Base-by-base conservation (phyloP, 2,888 invertebrate species). In the Rapana venosa region DNA sequence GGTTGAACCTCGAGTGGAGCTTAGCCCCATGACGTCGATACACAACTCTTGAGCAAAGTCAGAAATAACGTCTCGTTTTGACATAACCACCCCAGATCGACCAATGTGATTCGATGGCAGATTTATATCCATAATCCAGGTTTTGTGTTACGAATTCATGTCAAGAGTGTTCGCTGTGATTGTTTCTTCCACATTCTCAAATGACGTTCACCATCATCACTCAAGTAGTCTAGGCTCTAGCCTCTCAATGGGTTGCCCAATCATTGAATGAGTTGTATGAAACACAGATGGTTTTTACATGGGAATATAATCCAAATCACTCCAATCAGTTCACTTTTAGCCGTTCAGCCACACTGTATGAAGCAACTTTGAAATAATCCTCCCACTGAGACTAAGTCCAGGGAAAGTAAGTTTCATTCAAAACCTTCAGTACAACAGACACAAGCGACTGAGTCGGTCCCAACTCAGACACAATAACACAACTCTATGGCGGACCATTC, bases 401-500 rank as follows among this genome's bases (percentile, higher is more conserved):
- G 66, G 32, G 15, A 83, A 20, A 8, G 26, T 30, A 83, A 74
- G 30, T 85, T 89, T 77, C 89, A 89, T 84, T 89, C 89, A 84
- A 70, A 83, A 35, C n/a, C 36, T 56, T 22, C 79, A 77, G 58
- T n/a, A 36, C 20, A 35, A 6, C n/a, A 30, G 74, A 83, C 81
- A 83, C 81, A 36, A 5, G 0, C 15, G 56, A 66, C 81, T 17
- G 15, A 32, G 81, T 61, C 36, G 58, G 58, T 26, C 36, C 81
- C 58, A 15, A 56, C 87, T 47, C 77, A 81, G 61, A 77, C 36
- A n/a, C 26, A 70, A 61, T 77, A 66, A 83, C 30, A 91, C 81
- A 77, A 89, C 88, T 88, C 89, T 92, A 91, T 92, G 91, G 91
- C 91, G 91, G 91, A 90, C 86, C 89, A 88, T 87, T 92, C 90